Evolutionary conservation across 2,113 vertebrate genomes (phyloP), one percentile per base, ranked within the genome.

Genomic region (Microtus pennsylvanicus): DNA sequence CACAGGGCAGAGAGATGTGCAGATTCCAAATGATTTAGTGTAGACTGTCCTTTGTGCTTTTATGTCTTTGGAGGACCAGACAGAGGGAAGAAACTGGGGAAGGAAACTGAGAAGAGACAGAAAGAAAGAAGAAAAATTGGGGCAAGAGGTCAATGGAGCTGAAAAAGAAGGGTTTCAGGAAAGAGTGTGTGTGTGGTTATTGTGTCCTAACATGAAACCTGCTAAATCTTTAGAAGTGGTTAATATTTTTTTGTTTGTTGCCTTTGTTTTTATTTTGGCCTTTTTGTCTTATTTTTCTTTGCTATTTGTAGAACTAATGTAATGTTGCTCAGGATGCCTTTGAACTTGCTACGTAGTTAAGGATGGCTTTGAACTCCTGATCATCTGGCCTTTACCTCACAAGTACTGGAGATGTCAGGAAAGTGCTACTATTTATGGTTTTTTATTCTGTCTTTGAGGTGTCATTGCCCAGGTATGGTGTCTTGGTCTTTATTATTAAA

Each of bases 401-500:
- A 55, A 74, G 13, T 72, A 14, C 35, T 72, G 33, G 24, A 7
- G 7, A 55, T 38, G n/a, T 28, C 33, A 88, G 22, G 86, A 13
- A 1, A 52, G 11, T n/a, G 45, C 1, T 33, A n/a, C 30, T 50
- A n/a, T 16, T 4, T 3, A 24, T 1, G 24, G 4, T 21, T 67
- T 72, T n/a, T 55, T 47, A 19, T 12, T 70, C 38, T 5, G 33
- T 28, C 75, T 92, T 12, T 52, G 14, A 78, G 19, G 38, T 28
- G 24, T 69, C 30, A 21, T 50, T 92, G 50, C 42, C 63, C 21
- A 11, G n/a, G 26, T 67, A n/a, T 70, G 45, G 26, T 19, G 30
- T 35, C 65, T 61, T 7, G 10, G 4, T 61, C n/a, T 47, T 70
- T 33, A 45, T 33, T 63, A 24, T 81, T 63, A 65, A 55, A 28